Percentiles rank a stretch among this genome's conserved stretches.
These are phyloP conservation scores for Monomorium pharaonis DNA, from an alignment of 1,140 invertebrate genomes.

Conservation along the genomic window DNA sequence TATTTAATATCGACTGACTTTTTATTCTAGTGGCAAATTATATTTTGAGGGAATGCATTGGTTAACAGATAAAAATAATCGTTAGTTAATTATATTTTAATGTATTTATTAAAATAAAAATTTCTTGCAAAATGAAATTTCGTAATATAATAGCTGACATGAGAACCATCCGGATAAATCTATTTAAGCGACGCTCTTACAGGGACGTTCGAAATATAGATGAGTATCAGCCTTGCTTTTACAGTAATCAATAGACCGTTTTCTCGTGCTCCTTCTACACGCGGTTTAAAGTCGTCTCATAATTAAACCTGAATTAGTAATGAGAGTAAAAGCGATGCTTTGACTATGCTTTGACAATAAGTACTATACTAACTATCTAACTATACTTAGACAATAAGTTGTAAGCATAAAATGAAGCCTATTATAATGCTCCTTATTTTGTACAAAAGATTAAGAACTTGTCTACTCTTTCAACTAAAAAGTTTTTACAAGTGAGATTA, in stretches of 20 bases:
- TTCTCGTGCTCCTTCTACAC: background rate
- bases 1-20: background rate
- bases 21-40: background rate
- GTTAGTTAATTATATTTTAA: background rate
- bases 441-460: background rate
- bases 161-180: background rate
- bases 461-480: background rate
- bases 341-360: background rate
- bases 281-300: background rate
- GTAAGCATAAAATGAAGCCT: background rate
- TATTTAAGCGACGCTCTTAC: background rate
- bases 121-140: conserved; percentile 6
- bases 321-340: background rate
- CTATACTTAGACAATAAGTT: background rate
- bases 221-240: background rate
- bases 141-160: background rate
- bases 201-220: background rate
- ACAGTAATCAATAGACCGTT: background rate
- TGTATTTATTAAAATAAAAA: background rate
- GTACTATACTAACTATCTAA: background rate
- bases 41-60: background rate
- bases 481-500: background rate
- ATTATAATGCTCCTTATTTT: background rate
- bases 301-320: conserved; percentile 33
- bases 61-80: background rate